Evolutionary conservation across 2,888 invertebrate genomes (phyloP), one percentile per base, ranked within the genome.

Genomic region (Caenorhabditis parvicauda): DNA sequence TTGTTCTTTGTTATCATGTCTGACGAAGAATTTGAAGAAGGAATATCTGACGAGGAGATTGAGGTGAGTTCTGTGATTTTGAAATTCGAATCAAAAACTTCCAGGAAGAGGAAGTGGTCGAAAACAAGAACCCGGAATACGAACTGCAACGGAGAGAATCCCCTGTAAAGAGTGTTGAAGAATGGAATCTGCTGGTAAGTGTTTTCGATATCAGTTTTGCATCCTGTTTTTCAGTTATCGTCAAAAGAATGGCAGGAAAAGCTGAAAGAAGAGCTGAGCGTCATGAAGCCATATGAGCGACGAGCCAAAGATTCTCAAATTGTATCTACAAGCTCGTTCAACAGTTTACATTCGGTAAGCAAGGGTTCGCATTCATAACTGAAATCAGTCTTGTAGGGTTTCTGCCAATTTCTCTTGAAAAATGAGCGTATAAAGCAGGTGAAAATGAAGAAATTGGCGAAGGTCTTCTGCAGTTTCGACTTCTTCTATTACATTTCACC

Each of bases 401-500:
- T 67, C 22, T 35, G 43, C 6, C 29, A 35, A 1, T 67, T 46
- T 24, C 24, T 67, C 5, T n/a, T 59, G 4, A 53, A 55, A 14
- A 37, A 41, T 6, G 62, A 54, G 21, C 53, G 56, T 7, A 42
- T 61, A 17, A 49, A 47, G 39, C 28, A 38, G 29, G 39, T 56
- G 19, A 54, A 59, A 2, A 7, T 64, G 2, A 29, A 43, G 24
- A 53, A 48, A 38, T 32, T 62, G 21, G 25, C 54, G 3, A 54
- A 59, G 14, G 46, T 64, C 9, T 62, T 64, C 25, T 57, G 60
- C 24, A 28, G 45, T 24, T 55, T 55, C 25, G 67, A 67, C 49
- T 42, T 67, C 21, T 55, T 58, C 35, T 62, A 58, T 46, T 59
- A 56, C 19, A 49, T 67, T 19, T 41, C 56, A 0, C 42, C 45